These are phyloP conservation scores for Darevskia nairensis DNA, from an alignment of 2,797 vertebrate species.

Conservation along the genomic window DNA sequence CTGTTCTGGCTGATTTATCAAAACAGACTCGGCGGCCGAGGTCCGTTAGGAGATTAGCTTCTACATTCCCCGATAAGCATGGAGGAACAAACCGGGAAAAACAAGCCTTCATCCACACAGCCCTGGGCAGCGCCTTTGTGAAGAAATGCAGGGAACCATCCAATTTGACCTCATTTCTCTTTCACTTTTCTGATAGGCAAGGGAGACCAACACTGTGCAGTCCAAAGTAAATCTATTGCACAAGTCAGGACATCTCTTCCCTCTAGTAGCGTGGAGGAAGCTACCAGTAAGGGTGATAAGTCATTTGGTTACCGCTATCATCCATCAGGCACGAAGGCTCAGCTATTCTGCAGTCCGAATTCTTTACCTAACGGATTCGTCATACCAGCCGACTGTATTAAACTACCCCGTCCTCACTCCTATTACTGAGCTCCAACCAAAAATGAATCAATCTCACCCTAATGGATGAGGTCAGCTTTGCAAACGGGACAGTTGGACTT, in stretches of 20 bases:
- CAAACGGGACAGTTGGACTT: slow-evolving; percentile 23
- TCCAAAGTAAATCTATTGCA: slow-evolving; percentile 61
- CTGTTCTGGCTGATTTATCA: slow-evolving; percentile 49
- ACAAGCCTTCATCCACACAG: slow-evolving; percentile 3
- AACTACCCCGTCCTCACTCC: slow-evolving; percentile 37
- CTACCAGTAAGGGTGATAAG: slow-evolving; percentile 61
- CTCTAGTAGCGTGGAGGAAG: slow-evolving; percentile 45
- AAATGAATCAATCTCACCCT: too few species aligned
- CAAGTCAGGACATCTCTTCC: slow-evolving; percentile 49
- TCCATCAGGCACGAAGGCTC: slow-evolving; percentile 68
- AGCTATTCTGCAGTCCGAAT: slow-evolving; percentile 58
- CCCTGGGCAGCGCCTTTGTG: slow-evolving; percentile 21
- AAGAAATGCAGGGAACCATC: slow-evolving; percentile 27
- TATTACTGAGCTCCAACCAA: slow-evolving; percentile 18
- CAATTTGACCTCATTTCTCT: slow-evolving; percentile 57
- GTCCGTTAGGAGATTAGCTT: slow-evolving; percentile 39
- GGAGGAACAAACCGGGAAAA: slow-evolving; percentile 37
- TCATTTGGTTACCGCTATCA: slow-evolving; percentile 64
- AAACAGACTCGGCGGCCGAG: slow-evolving; percentile 42
- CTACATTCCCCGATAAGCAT: background rate
- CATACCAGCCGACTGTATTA: slow-evolving; percentile 57
- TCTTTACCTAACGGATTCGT: slow-evolving; percentile 70
- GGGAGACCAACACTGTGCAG: slow-evolving; percentile 40
- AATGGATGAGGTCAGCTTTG: slow-evolving; percentile 44
- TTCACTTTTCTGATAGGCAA: slow-evolving; percentile 48